Evolutionary conservation across 1,140 invertebrate genomes (phyloP), one percentile per base, ranked within the genome.

Genomic region (Plodia interpunctella): DNA sequence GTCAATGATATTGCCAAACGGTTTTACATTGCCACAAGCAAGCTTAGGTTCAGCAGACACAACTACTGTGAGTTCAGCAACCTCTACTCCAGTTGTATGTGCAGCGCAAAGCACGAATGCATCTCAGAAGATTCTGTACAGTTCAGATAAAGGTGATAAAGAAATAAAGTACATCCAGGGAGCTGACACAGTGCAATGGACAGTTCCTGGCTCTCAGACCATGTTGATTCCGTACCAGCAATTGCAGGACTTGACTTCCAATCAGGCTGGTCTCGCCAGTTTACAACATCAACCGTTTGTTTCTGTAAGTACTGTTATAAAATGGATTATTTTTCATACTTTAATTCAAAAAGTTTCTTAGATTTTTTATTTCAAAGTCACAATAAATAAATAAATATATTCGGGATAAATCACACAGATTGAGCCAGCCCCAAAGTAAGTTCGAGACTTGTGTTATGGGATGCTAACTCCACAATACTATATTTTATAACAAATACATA

Each of bases 161-260:
- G 86, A 88, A 57, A 66, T 87, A 1, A 87, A 86, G 53, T 88
- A 87, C 59, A 83, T 88, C 56, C 86, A 88, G 71, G 84, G 84
- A 6, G 66, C 77, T 25, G 86, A 88, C n/a, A 78, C 78, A 6
- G 83, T 88, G 67, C 86, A 88, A 60, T 88, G 86, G 86, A 76
- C 84, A 8, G 69, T 88, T 44, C 86, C 86, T 1, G 81, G 84
- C 0, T 83, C 84, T 5, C 86, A 88, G 58, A 88, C 86, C 11
- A 88, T 88, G 86, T 59, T 88, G 53, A 87, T 88, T 59, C 86
- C 86, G 6, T 88, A 88, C 49, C 86, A 88, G 65, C 83, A 87
- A 30, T 60, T 88, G 5, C 86, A 88, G 63, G 86, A 88, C 19
- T 64, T 88, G 21, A 73, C 79, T 11, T 64, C 81, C 2, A 80